Base-by-base conservation (phyloP, 1,140 invertebrate species). In the Brachionus plicatilis region DNA sequence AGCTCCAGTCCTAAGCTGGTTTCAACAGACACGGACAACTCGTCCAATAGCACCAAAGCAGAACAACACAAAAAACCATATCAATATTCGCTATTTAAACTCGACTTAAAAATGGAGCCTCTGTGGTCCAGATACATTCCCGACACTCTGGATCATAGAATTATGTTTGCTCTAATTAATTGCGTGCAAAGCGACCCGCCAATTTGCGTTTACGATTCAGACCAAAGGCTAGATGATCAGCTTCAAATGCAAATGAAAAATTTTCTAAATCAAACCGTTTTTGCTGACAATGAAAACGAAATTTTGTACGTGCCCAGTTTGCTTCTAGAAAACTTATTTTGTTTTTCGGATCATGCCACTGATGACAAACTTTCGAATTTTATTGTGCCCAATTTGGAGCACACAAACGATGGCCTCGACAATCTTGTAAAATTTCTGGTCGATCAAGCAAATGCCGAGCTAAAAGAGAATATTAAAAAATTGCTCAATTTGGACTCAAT, bases 381-480 rank as follows among this genome's bases (percentile, higher is more conserved):
- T 72, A 7, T 72, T 11, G 5, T n/a, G n/a, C n/a, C 4, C 0
- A 45, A 72, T 20, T n/a, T 43, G 11, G 76, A 82, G 12, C 24
- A 37, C 17, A 85, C 14, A 12, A 84, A 85, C 43, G 85, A 85
- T 7, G 33, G 33, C 27, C 85, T 85, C 68, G 86, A 86, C 43
- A 86, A 85, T 45, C 85, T 88, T 5, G 60, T 88, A 0, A 85
- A 86, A 24, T 87, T 87, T 83, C 85, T 88, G 20, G 72, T 85
- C 8, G 84, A 84, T 9, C 80, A 87, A 72, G 66, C 76, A 12
- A 43, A 56, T 27, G 14, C 12, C 20, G 84, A 83, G 3, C 24
- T 85, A 7, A 43, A 45, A 47, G 76, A 70, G 24, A 80, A 37
- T n/a, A 43, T 88, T 5, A 85, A 85, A 41, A 82, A 85, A 20